Evolutionary conservation across 2,797 vertebrate species (phyloP), one percentile per base, ranked within the genome.

Genomic region (Hipposideros larvatus): DNA sequence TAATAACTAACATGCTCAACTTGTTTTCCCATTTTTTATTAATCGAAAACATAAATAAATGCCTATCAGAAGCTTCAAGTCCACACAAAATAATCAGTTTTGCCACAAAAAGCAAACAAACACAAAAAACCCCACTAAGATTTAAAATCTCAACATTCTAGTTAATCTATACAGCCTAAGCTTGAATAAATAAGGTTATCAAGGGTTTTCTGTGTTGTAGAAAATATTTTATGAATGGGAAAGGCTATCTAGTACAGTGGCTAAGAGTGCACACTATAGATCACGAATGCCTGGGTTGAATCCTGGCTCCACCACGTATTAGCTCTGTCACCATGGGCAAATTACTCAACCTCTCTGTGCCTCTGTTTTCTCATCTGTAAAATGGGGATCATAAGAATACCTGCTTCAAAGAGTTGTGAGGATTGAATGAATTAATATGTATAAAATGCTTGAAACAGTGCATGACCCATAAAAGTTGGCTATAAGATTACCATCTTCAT

Each of bases 21-120:
- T 59, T 92, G 48, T 73, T 89, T 80, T 41, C 4, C 63, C 28
- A 68, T 61, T 91, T 80, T 43, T 19, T 51, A 90, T 55, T 93
- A 61, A 90, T 19, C 2, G 31, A 80, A 90, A 83, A n/a, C 26
- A 92, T 43, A 92, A 86, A 80, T 59, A 78, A 63, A 87, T 51
- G n/a, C 34, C 11, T 77, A 59, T 85, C 71, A 95, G 61, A 37
- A 93, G 88, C 55, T 90, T 85, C 70, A 78, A 80, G 93, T 89
- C 57, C 41, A 46, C 31, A 74, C 3, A 46, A 74, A 48, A 74
- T 53, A 71, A 93, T 68, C 74, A 87, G 55, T 73, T 75, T 77
- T 68, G 48, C 24, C 59, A 94, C 11, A 59, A 22, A 59, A 71
- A 21, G 31, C 70, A 80, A 84, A 75, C 48, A 46, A 18, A 19